phyloP scores from a whole-genome alignment of 2,113 vertebrate genomes.

The Corythaixoides concolor region DNA sequence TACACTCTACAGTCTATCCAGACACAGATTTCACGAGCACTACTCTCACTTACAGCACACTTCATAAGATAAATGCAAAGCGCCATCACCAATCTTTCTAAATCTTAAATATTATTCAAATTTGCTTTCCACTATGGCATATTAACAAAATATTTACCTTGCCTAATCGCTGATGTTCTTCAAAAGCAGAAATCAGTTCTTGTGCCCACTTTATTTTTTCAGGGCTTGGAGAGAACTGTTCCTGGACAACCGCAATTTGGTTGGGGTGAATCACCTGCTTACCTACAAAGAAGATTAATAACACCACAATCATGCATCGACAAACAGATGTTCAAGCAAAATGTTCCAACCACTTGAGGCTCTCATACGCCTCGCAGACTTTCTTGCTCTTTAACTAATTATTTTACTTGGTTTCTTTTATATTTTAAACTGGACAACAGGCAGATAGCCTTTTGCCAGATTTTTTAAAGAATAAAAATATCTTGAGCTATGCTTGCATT shows the following conservation, averaged over 20 bases:
- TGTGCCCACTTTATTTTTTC: constrained; percentile 91
- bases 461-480: constrained; percentile 23
- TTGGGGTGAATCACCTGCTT: constrained; percentile 98
- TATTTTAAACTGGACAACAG: constrained; percentile 11
- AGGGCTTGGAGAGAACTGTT: constrained; percentile 91
- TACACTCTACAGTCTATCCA: not conserved
- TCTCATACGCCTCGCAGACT: constrained; percentile 63
- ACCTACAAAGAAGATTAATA: constrained; percentile 80
- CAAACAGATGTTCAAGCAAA: constrained; percentile 76
- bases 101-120: constrained; percentile 19
- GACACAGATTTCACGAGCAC: not conserved
- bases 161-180: constrained; percentile 90
- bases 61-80: not conserved
- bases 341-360: constrained; percentile 69
- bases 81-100: not conserved
- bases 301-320: constrained; percentile 67
- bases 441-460: constrained; percentile 12
- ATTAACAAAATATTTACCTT: constrained; percentile 84
- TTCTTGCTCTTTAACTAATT: constrained; percentile 62
- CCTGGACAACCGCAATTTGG: constrained; percentile 91
- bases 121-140: not conserved
- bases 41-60: not conserved
- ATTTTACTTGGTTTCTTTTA: constrained; percentile 59
- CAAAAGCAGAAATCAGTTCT: constrained; percentile 92
- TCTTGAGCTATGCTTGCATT: not conserved